Evolutionary conservation across 2,888 invertebrate genomes (phyloP), one percentile per base, ranked within the genome.

Genomic region (Seira ritae): DNA sequence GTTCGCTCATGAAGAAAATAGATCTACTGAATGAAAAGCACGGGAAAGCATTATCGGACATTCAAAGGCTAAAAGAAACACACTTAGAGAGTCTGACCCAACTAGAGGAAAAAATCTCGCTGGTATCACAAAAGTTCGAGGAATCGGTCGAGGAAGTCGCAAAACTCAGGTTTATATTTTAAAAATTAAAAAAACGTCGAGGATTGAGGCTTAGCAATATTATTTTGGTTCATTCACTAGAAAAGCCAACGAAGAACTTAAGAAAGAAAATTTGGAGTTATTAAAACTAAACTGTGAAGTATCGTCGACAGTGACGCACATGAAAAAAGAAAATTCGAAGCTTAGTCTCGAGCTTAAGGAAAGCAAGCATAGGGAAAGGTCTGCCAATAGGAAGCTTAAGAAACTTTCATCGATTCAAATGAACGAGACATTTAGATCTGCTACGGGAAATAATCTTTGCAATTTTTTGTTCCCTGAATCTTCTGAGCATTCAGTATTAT

Each of bases 21-120:
- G 86, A 86, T 42, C 50, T 67, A 23, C 24, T 84, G 3, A 62
- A 70, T 19, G 86, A 86, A 68, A 77, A 80, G 66, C 23, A 76
- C 22, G 71, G 78, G 72, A 78, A 42, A 19, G 17, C 80, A 1
- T 22, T 75, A 46, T 69, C 67, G 6, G 78, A 84, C 10, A 82
- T 74, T 31, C 12, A 74, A 62, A 17, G 12, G 1, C 10, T 78
- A n/a, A 83, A 80, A 20, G 65, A 85, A 37, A 75, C 42, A 22
- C 78, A 85, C 66, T 50, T 66, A 1, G 42, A 65, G 6, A 74
- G 67, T 19, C 37, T 86, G 15, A 77, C 23, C 31, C 12, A 12
- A 17, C 23, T 85, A n/a, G 79, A 85, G 12, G 50, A 69, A 4
- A 71, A 80, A 80, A 69, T 85, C 62, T 71, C 80, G 2, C 46